A percentile compares a stretch with the other conserved stretches of the same genome.
Conservation (phyloP, 2,888 invertebrate species). For the Smittia aterrima region DNA sequence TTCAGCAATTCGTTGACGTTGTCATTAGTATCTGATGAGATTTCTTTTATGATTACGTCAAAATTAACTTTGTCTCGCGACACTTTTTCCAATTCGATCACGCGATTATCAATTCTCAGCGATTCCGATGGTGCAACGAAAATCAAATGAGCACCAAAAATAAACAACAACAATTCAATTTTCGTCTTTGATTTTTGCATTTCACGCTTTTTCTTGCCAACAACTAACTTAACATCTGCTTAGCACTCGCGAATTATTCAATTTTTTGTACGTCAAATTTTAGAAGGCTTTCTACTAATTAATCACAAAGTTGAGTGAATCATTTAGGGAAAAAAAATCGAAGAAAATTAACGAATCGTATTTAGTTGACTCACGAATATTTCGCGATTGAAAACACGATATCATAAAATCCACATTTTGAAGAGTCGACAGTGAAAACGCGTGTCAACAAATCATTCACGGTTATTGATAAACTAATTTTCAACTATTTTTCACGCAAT, state of each 20-base stretch:
- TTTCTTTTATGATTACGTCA: neutral
- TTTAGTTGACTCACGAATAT: neutral
- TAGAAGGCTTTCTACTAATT: neutral
- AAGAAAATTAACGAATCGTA: neutral
- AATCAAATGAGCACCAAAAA: neutral
- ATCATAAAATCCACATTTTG: slow-evolving; percentile 9
- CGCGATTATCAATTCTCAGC: neutral
- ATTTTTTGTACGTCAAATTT: neutral
- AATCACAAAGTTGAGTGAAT: neutral
- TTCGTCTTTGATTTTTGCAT: slow-evolving; percentile 2
- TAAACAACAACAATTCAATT: neutral
- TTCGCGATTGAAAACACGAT: neutral
- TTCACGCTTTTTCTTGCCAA: neutral
- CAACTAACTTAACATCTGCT: neutral
- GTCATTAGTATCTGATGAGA: neutral
- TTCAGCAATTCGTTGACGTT: neutral
- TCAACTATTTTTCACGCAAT: neutral
- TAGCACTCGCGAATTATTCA: neutral
- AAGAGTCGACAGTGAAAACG: neutral
- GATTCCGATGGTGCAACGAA: neutral
- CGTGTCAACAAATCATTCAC: neutral
- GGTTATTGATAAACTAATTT: neutral
- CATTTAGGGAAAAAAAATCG: neutral
- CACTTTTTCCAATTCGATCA: neutral
- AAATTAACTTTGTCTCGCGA: neutral